phyloP scores from a whole-genome alignment of 2,888 invertebrate species.

The Hypercompe scribonia region DNA sequence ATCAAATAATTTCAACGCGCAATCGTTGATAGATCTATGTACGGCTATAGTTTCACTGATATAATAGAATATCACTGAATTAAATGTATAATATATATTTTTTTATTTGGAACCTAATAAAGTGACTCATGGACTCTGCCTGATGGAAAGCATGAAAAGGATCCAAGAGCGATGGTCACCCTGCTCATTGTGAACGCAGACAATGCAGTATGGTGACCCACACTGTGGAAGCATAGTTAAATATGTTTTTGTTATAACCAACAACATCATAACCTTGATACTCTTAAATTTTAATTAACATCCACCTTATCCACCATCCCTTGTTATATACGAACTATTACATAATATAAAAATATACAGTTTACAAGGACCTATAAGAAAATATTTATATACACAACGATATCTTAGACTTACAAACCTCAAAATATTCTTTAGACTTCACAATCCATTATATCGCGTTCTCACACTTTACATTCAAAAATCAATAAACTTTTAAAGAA shows the following conservation, averaged over 20 bases:
- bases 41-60: neutral
- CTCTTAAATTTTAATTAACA: neutral
- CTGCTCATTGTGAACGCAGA: too few species aligned
- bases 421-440: neutral
- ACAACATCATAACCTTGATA: neutral
- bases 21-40: neutral
- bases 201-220: too few species aligned
- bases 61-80: neutral
- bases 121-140: too few species aligned
- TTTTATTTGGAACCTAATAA: too few species aligned
- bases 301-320: neutral
- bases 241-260: neutral
- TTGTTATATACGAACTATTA: neutral
- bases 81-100: neutral
- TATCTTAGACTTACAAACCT: constrained; percentile 1
- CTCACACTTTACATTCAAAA: neutral
- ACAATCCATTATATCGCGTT: neutral
- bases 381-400: constrained; percentile 12
- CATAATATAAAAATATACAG: constrained; percentile 28
- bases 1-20: neutral
- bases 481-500: neutral
- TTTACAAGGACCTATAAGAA: constrained; percentile 18
- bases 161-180: too few species aligned
- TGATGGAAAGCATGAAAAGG: too few species aligned
- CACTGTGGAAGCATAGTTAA: too few species aligned